These are phyloP conservation scores for Ctenopoma kingsleyae DNA, from an alignment of 2,797 vertebrate genomes.

Conservation along the genomic window DNA sequence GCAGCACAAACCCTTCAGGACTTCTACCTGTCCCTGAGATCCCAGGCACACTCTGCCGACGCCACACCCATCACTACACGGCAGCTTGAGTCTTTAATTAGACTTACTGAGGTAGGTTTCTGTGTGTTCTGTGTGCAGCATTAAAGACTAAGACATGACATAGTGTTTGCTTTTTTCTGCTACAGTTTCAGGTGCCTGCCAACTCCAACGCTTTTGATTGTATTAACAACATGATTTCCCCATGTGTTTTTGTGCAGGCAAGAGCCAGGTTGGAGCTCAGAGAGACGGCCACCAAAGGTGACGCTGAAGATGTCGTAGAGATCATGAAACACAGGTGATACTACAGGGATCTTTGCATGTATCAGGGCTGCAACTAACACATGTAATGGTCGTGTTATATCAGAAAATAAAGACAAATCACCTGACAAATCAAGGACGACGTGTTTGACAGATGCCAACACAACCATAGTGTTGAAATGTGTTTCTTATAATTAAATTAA, in stretches of 20 bases:
- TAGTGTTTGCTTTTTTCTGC: background rate
- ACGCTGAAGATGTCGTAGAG: slow-evolving; percentile 96
- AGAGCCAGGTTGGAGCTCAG: slow-evolving; percentile 94
- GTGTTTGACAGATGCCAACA: no score
- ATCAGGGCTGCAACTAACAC: background rate
- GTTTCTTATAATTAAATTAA: no score
- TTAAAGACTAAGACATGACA: background rate
- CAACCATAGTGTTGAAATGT: no score
- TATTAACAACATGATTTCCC: background rate
- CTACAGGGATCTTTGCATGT: background rate
- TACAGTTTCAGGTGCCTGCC: background rate
- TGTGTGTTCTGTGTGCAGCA: background rate
- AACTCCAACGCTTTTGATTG: background rate
- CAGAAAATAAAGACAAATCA: no score
- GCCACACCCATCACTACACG: slow-evolving; percentile 95
- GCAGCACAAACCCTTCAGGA: slow-evolving; percentile 92
- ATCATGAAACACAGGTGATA: slow-evolving; percentile 98
- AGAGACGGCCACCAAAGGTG: slow-evolving; percentile 90
- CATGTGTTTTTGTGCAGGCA: slow-evolving; percentile 82
- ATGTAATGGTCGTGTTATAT: background rate
- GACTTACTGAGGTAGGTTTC: slow-evolving; percentile 90
- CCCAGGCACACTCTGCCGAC: slow-evolving; percentile 90
- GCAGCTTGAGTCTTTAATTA: slow-evolving; percentile 95
- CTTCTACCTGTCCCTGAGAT: slow-evolving; percentile 94
- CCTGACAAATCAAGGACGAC: no score